Percentiles rank a stretch among this genome's conserved stretches.
Evolutionary conservation across 2,113 vertebrate genomes (phyloP).

Genomic region (Channa argus): DNA sequence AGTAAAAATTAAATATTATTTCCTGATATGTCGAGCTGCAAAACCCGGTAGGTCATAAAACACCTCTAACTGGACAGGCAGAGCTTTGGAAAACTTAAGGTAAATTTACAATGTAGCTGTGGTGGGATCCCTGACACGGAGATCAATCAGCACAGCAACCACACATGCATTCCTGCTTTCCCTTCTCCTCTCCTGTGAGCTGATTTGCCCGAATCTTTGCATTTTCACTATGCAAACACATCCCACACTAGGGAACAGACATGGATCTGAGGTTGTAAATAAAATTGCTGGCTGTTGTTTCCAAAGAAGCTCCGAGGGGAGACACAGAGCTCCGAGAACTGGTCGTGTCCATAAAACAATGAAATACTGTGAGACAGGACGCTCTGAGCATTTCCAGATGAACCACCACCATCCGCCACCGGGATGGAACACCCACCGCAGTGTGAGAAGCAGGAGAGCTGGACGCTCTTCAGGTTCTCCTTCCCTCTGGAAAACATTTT

Average conservation of each 20-base stretch:
- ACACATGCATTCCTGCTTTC: constrained; percentile 20
- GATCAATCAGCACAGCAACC: constrained; percentile 1
- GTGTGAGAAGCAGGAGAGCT: neutral
- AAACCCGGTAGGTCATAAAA: constrained; percentile 4
- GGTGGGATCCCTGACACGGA: neutral
- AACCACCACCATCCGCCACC: constrained; percentile 47
- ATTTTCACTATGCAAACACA: constrained; percentile 37
- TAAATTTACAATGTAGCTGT: neutral
- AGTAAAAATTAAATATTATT: neutral
- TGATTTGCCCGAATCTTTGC: constrained; percentile 38
- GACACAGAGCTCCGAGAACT: constrained; percentile 62
- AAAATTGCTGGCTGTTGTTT: constrained; percentile 71
- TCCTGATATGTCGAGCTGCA: neutral
- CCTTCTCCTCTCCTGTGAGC: constrained; percentile 16
- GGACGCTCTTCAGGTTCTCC: constrained; percentile 25
- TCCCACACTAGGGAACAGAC: constrained; percentile 56
- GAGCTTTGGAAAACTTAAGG: neutral
- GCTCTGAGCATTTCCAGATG: constrained; percentile 79
- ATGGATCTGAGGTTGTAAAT: constrained; percentile 78
- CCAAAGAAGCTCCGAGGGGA: constrained; percentile 69
- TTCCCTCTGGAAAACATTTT: constrained; percentile 33
- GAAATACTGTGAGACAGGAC: constrained; percentile 72
- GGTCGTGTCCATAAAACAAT: constrained; percentile 76
- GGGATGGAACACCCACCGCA: constrained; percentile 40
- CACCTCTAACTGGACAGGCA: constrained; percentile 18